Evolutionary conservation across 2,797 vertebrate genomes (phyloP), one percentile per base, ranked within the genome.

Genomic region (Cephalopachus bancanus): DNA sequence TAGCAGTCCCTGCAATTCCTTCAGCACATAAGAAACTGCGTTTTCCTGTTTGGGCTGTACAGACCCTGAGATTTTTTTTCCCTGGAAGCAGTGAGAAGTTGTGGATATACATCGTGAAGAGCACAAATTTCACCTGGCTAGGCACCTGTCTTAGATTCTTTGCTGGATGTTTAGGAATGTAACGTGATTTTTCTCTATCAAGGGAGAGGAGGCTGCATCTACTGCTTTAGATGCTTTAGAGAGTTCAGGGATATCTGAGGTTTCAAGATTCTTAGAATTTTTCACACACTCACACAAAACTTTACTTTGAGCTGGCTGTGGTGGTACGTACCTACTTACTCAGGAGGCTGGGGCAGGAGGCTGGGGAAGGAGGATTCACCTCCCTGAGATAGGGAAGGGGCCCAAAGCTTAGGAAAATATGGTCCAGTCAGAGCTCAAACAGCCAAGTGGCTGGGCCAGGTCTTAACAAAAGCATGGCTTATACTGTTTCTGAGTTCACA

Each of bases 261-360:
- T 3, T 71, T 85, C 22, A 55, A 92, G 15, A 11, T 83, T 78
- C 28, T 93, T 93, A 44, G 4, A 87, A 69, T 83, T 91, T 95
- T 83, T 33, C 4, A 69, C 28, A 24, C 26, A 44, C 44, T 5
- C 44, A 44, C 44, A 44, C 44, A 44, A 44, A 44, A 4, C 44
- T 44, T 44, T 44, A 44, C 5, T 44, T 44, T 44, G 44, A 44
- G 44, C 44, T 44, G 44, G 44, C 3, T 44, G 44, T 44, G 44
- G 44, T 44, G 6, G 44, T 44, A 44, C 44, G 44, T 5, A 44
- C 44, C 44, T 44, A 44, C 44, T 44, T 44, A 44, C 44, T 44
- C 44, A 44, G 44, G 44, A 44, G 44, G 44, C 44, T 44, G 44
- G 44, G 44, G 44, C 3, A 7, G 44, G 44, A 44, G 6, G 44